Conservation (phyloP, 1,140 invertebrate species). For the Magallana angulata region DNA sequence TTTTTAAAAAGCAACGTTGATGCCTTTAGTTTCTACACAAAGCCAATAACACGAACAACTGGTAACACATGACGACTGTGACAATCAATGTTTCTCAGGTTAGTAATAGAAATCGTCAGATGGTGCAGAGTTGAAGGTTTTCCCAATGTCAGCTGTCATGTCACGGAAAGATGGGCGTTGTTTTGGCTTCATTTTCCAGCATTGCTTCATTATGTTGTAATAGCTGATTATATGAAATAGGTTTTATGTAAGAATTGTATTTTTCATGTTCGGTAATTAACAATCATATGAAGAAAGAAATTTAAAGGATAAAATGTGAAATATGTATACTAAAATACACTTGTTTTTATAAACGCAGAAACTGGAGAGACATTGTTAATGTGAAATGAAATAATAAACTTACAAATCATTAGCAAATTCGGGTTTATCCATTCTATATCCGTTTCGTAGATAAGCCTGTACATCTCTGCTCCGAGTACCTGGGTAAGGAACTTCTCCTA, state of each 20-base stretch:
- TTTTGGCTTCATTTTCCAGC: constrained; percentile 37
- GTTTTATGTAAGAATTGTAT: too few species aligned
- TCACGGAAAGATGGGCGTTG: constrained; percentile 8
- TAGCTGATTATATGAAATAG: background rate
- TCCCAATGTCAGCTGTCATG: background rate
- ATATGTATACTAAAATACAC: too few species aligned
- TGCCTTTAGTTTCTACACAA: too few species aligned
- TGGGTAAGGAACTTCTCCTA: constrained; percentile 87
- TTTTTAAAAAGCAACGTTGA: too few species aligned
- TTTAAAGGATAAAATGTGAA: too few species aligned
- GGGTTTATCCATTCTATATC: constrained; percentile 66
- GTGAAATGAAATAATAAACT: background rate
- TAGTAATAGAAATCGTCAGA: constrained; percentile 35
- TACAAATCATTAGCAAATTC: constrained; percentile 65
- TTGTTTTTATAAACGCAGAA: too few species aligned
- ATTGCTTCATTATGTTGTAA: constrained; percentile 32
- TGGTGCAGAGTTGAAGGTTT: constrained; percentile 16
- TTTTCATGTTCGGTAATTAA: too few species aligned
- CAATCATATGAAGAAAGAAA: too few species aligned
- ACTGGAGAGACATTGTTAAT: too few species aligned
- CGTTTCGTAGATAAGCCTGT: constrained; percentile 80
- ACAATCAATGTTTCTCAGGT: background rate
- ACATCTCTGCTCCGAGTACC: constrained; percentile 88
- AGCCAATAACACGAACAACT: too few species aligned
- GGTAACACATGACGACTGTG: too few species aligned